Percentiles rank a stretch among this genome's conserved stretches.
Conservation (phyloP, 2,113 vertebrate genomes). For the Hipposideros armiger region DNA sequence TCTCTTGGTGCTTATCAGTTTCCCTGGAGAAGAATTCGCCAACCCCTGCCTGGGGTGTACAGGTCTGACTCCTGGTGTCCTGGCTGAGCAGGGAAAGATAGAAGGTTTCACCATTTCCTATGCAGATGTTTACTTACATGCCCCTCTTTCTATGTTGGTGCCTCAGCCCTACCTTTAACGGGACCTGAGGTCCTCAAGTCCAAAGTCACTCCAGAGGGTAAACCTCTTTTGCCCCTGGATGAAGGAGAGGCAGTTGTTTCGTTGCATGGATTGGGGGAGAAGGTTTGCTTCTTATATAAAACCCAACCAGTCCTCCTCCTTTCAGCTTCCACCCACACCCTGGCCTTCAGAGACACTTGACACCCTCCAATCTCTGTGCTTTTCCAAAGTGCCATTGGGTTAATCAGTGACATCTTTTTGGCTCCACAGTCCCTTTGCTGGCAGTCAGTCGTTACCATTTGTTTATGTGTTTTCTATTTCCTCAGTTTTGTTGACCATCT, state of each 20-base stretch:
- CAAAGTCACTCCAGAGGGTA: neutral
- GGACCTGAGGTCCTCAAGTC: neutral
- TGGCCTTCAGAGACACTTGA: neutral
- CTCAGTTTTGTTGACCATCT: neutral
- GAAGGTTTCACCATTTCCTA: neutral
- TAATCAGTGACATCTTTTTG: neutral
- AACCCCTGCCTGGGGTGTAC: neutral
- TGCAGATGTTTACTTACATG: neutral
- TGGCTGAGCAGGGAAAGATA: neutral
- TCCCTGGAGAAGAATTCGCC: neutral
- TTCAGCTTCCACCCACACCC: neutral
- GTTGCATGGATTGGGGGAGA: rapidly evolving
- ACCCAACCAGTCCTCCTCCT: neutral
- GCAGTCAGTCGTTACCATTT: neutral
- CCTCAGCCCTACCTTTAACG: neutral
- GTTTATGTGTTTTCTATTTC: neutral
- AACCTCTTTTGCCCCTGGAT: neutral
- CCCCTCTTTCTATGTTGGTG: neutral
- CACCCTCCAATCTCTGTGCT: neutral
- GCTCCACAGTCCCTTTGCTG: neutral
- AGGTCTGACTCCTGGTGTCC: neutral
- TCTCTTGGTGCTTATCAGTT: neutral
- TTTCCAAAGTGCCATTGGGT: neutral
- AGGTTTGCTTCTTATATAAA: neutral
- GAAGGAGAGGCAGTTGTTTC: neutral